These are phyloP conservation scores for Orthosia cruda DNA, from an alignment of 2,888 invertebrate species.

Conservation along the genomic window DNA sequence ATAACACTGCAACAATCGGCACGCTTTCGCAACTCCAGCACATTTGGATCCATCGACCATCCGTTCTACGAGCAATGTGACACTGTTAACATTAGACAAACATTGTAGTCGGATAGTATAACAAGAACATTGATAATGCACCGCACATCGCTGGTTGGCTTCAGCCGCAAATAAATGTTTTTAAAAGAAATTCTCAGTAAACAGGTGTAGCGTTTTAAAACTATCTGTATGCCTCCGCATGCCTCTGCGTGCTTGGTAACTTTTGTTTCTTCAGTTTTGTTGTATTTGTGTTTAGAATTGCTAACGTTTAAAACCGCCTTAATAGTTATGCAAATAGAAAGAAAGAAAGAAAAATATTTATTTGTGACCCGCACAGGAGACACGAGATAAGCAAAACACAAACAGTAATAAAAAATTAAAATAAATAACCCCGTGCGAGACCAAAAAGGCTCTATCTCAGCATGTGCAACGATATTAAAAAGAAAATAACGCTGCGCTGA, in stretches of 20 bases:
- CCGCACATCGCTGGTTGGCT: conserved; percentile 32
- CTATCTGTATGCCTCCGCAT: background rate
- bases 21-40: background rate
- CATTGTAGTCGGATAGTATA: conserved; percentile 24
- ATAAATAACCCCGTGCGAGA: no score
- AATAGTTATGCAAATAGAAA: no score
- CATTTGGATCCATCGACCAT: background rate
- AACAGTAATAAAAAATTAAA: no score
- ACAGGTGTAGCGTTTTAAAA: conserved; percentile 28
- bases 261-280: background rate
- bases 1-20: background rate
- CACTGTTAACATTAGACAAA: conserved; percentile 14
- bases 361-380: no score
- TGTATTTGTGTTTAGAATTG: background rate
- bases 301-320: background rate
- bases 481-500: no score
- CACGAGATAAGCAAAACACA: no score
- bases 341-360: no score
- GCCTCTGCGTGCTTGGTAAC: background rate
- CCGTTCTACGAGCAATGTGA: background rate
- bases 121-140: conserved; percentile 56
- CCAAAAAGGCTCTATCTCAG: no score
- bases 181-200: conserved; percentile 27
- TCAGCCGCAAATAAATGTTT: conserved; percentile 30
- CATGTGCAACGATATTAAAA: no score